A percentile compares a stretch with the other conserved stretches of the same genome.
Conservation (phyloP, 2,888 invertebrate genomes). For the Suillia variegata region DNA sequence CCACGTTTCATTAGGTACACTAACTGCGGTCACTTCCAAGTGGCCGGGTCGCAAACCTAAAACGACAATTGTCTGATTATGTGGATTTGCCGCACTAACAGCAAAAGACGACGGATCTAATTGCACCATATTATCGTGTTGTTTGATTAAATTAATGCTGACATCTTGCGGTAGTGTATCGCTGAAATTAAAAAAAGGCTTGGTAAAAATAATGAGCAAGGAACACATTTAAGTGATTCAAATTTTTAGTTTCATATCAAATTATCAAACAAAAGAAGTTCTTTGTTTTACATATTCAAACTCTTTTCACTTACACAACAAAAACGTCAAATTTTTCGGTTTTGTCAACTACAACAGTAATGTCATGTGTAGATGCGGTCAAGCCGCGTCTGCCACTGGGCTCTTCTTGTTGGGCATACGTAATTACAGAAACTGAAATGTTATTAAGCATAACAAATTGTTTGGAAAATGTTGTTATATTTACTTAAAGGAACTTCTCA, state of each 20-base stretch:
- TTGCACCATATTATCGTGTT: slow-evolving; percentile 70
- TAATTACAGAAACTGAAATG: too few relatives aligned
- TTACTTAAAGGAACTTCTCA: too few relatives aligned
- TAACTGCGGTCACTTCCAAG: slow-evolving; percentile 68
- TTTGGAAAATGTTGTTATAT: too few relatives aligned
- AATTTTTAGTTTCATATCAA: neutral
- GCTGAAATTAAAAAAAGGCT: slow-evolving; percentile 24
- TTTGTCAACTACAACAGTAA: slow-evolving; percentile 66
- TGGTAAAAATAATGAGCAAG: too few relatives aligned
- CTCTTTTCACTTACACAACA: slow-evolving; percentile 68
- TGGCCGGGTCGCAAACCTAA: slow-evolving; percentile 72
- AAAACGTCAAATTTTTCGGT: slow-evolving; percentile 65
- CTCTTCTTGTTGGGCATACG: neutral
- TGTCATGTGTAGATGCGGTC: slow-evolving; percentile 65
- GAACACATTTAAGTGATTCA: too few relatives aligned
- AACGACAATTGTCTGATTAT: slow-evolving; percentile 63
- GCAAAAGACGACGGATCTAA: slow-evolving; percentile 63
- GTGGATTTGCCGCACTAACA: slow-evolving; percentile 47
- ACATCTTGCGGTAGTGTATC: slow-evolving; percentile 50
- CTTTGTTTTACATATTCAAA: too few relatives aligned
- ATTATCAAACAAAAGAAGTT: too few relatives aligned
- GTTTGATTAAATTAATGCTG: slow-evolving; percentile 65
- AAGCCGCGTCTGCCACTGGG: slow-evolving; percentile 42
- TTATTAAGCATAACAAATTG: too few relatives aligned
- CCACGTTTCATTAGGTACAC: slow-evolving; percentile 63